Evolutionary conservation across 2,888 invertebrate genomes (phyloP).

Genomic region (Epistrophe eligans): DNA sequence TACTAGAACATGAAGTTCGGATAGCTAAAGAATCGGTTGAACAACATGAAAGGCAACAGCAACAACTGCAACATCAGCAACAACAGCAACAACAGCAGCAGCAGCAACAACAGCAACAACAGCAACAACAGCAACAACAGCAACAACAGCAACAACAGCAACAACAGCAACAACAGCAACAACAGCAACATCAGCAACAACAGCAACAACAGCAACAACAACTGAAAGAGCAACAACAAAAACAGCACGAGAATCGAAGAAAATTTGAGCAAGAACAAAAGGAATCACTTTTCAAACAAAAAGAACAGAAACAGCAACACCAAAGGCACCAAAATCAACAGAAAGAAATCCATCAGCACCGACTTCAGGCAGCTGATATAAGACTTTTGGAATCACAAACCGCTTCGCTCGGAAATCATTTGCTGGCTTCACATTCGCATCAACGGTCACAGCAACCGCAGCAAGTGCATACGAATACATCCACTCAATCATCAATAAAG

Average conservation of each 20-base stretch:
- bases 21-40: conserved; percentile 88
- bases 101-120: conserved; percentile 84
- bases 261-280: conserved; percentile 82
- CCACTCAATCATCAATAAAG: conserved; percentile 84
- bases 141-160: conserved; percentile 86
- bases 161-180: conserved; percentile 84
- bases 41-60: conserved; percentile 85
- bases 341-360: conserved; percentile 80
- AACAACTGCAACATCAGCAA: conserved; percentile 84
- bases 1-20: conserved; percentile 91
- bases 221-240: conserved; percentile 84
- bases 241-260: conserved; percentile 86
- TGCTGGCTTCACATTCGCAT: conserved; percentile 51
- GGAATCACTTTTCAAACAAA: conserved; percentile 83
- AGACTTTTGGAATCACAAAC: background rate
- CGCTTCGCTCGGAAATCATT: background rate
- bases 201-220: conserved; percentile 85
- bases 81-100: conserved; percentile 85
- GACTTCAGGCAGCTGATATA: background rate
- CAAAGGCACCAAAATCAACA: conserved; percentile 77
- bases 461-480: conserved; percentile 77
- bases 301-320: conserved; percentile 84
- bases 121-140: conserved; percentile 84
- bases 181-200: conserved; percentile 86
- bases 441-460: conserved; percentile 82